Evolutionary conservation across 2,113 vertebrate genomes (phyloP).

Genomic region (Notechis scutatus): DNA sequence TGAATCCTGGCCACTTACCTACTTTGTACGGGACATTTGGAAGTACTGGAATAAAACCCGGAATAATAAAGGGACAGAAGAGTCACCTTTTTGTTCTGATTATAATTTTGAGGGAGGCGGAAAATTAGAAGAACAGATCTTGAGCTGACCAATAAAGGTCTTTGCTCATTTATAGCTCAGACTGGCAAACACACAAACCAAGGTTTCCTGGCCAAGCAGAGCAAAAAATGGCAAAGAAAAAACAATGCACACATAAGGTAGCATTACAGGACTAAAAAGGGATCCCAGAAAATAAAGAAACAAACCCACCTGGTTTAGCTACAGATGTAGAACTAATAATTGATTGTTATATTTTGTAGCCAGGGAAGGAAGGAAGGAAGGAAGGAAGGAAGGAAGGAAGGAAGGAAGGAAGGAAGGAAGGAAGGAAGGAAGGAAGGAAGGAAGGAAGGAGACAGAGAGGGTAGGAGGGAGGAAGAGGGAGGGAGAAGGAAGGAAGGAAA

Average conservation of each 20-base stretch:
- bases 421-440: too few relatives aligned
- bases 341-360: too few relatives aligned
- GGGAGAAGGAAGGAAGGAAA: too few relatives aligned
- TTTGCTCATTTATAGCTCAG: background rate
- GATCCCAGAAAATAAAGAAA: background rate
- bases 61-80: background rate
- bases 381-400: background rate
- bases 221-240: constrained; percentile 2
- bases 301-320: background rate
- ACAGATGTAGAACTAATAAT: background rate
- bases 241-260: background rate
- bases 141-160: background rate
- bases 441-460: too few relatives aligned
- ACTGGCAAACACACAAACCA: background rate
- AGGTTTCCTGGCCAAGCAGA: background rate
- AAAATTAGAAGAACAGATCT: background rate
- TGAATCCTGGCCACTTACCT: background rate
- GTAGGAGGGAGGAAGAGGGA: too few relatives aligned
- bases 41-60: background rate
- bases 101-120: background rate
- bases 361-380: too few relatives aligned
- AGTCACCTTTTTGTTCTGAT: background rate
- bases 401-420: background rate
- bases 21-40: background rate
- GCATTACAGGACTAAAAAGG: too few relatives aligned